Percentiles rank a stretch among this genome's conserved stretches.
These are phyloP conservation scores for Hemicrepidius hirtus DNA, from an alignment of 2,888 invertebrate genomes.

Conservation along the genomic window DNA sequence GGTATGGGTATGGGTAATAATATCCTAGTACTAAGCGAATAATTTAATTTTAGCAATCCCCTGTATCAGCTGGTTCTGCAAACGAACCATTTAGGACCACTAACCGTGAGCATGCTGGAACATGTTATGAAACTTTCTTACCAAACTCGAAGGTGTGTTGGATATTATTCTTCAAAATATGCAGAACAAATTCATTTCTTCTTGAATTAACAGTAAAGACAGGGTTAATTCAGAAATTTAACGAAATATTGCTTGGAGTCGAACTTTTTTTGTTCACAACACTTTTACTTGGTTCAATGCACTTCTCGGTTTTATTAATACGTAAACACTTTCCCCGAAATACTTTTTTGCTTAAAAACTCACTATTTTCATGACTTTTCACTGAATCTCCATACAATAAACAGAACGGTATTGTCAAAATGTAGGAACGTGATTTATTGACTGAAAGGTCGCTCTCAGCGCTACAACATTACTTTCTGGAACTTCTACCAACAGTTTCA, in stretches of 20 bases:
- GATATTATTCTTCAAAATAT: slow-evolving; percentile 7
- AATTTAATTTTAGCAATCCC: slow-evolving; percentile 38
- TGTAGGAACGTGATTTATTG: slow-evolving; percentile 67
- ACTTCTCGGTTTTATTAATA: not conserved
- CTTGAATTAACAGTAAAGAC: not conserved
- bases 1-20: slow-evolving; percentile 13
- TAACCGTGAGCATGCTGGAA: slow-evolving; percentile 24
- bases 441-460: slow-evolving; percentile 63
- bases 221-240: slow-evolving; percentile 8
- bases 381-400: slow-evolving; percentile 57
- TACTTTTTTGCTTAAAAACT: slow-evolving; percentile 8
- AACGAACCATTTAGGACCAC: slow-evolving; percentile 32
- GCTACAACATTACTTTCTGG: slow-evolving; percentile 35
- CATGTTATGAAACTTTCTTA: slow-evolving; percentile 16
- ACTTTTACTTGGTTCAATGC: not conserved
- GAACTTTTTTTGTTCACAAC: slow-evolving; percentile 9
- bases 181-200: slow-evolving; percentile 29
- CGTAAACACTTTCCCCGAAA: not conserved
- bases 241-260: not conserved
- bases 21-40: slow-evolving; percentile 18
- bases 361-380: slow-evolving; percentile 24
- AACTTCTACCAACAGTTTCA: slow-evolving; percentile 33
- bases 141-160: slow-evolving; percentile 40
- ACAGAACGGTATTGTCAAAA: slow-evolving; percentile 69
- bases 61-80: slow-evolving; percentile 34